Evolutionary conservation across 2,797 vertebrate species (phyloP), one percentile per base, ranked within the genome.

Genomic region (Parotocinclus haroldoi): DNA sequence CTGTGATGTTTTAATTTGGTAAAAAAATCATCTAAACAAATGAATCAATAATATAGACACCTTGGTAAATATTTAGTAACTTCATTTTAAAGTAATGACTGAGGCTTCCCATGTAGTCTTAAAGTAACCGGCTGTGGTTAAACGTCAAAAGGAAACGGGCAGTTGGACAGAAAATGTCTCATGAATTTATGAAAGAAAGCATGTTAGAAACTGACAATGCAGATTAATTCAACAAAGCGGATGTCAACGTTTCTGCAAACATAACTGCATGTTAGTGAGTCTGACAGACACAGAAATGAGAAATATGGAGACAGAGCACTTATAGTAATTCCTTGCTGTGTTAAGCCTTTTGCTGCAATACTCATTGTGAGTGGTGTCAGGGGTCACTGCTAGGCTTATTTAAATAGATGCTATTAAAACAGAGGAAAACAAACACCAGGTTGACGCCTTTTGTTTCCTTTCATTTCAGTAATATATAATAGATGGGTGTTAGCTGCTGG

Each of bases 381-480:
- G 54, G 82, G 82, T 85, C 62, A 62, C 13, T 71, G 60, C 57
- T 45, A 61, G 81, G 75, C 16, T 64, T 76, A 76, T 66, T 68
- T 74, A 79, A 76, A 82, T 56, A 63, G 72, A 75, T 63, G 80
- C 67, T 80, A 78, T 80, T 83, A 73, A 79, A 81, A 70, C 60
- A 59, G 69, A 75, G 62, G 78, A 73, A 79, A 68, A 73, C 81
- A 74, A 76, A 74, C 76, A 71, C 70, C 60, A 40, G 69, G 74
- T 56, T 77, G 62, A 69, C 58, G 65, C 63, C 55, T 78, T 66
- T 50, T 1, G 67, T 76, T 76, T 37, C 66, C 59, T 80, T 75
- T 57, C 75, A 76, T 36, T 70, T 57, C 76, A 76, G 53, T 70
- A 73, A 69, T 73, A 79, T 59, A 74, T 76, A 80, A 64, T 18